Percentiles rank a stretch among this genome's conserved stretches.
Evolutionary conservation across 1,140 invertebrate species (phyloP).

Genomic region (Lysiphlebus fabarum): DNA sequence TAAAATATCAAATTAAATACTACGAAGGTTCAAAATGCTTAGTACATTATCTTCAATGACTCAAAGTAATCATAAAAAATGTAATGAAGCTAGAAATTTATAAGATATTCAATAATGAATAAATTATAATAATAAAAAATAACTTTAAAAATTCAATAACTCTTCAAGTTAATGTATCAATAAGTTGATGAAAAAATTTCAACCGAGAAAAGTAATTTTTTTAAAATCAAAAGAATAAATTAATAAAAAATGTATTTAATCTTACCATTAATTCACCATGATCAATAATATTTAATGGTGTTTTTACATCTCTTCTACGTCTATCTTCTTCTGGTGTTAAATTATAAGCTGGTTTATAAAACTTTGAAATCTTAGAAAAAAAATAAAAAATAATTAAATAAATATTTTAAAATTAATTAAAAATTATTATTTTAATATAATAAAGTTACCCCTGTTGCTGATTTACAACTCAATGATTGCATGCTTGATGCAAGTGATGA

Average conservation of each 20-base stretch:
- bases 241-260: neutral
- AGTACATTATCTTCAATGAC: no score
- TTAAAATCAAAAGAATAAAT: neutral
- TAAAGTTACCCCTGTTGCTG: constrained; percentile 1
- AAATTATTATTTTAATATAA: neutral
- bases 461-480: neutral
- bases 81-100: no score
- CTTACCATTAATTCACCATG: neutral
- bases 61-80: no score
- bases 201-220: no score
- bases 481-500: neutral
- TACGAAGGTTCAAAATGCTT: no score
- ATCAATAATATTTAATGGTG: neutral
- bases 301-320: neutral
- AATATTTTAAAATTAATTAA: neutral
- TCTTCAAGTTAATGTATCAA: no score
- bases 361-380: neutral
- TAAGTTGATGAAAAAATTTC: no score
- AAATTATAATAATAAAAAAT: no score
- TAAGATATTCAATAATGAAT: no score
- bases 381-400: neutral
- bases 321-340: neutral
- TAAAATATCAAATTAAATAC: no score
- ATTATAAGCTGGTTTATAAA: neutral
- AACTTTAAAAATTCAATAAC: no score